Base-by-base conservation (phyloP, 2,113 vertebrate genomes). In the Pituophis catenifer region DNA sequence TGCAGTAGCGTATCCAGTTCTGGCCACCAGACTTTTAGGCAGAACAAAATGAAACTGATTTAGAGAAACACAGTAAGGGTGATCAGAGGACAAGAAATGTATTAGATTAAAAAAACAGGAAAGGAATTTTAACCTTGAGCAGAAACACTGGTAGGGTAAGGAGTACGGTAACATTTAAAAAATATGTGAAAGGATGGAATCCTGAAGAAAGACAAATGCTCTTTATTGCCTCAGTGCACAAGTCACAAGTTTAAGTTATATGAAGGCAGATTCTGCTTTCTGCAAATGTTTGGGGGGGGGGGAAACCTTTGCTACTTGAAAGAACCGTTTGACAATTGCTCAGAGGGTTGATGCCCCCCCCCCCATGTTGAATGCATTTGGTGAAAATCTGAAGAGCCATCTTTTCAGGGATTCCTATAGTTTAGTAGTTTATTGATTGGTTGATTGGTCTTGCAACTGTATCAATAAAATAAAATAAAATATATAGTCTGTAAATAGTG, bases 201-300 rank as follows among this genome's bases (percentile, higher is more conserved):
- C 70, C 70, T 8, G n/a, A 81, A 81, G n/a, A 81, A 81, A 38
- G 33, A 38, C 13, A 81, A 81, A 38, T 8, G 2, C 2, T 81
- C 70, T 81, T 75, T 19, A 81, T 81, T 81, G 70, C 70, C 70
- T 81, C 6, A 81, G 70, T 38, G n/a, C 15, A 38, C 70, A 75
- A 19, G 6, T 19, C 70, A 81, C 70, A 81, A 38, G 70, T 33
- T 81, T 81, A 81, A 33, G 15, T 81, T 81, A 81, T 81, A 33
- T 38, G 70, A 38, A 81, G 15, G 70, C n/a, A 81, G 33, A 19
- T 38, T 81, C 70, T 38, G n/a, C 13, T 19, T 81, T 81, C 65
- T 33, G 13, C n/a, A 2, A 38, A 81, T 38, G 2, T 15, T 75
- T 7, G 0, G 5, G 13, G 0, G 2, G 1, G 0, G 15, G 2